phyloP scores from a whole-genome alignment of 2,888 invertebrate genomes.

The Pseudococcus viburni region DNA sequence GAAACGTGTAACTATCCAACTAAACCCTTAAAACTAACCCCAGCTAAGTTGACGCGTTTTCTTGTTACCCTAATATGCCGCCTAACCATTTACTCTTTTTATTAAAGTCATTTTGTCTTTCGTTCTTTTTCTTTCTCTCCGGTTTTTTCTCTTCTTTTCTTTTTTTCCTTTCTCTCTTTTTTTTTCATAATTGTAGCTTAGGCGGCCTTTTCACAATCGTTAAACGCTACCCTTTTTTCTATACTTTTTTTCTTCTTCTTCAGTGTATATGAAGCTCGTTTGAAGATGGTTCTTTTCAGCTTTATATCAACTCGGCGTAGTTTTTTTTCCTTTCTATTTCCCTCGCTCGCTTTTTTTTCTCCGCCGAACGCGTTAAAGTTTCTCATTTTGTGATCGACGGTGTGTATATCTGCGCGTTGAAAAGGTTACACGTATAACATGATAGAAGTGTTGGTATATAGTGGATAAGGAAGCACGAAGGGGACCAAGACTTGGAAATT shows the following conservation, averaged over 20 bases:
- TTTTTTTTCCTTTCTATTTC: not conserved
- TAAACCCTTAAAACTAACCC: constrained; percentile 59
- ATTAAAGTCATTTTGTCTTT: constrained; percentile 64
- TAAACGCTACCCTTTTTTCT: constrained; percentile 61
- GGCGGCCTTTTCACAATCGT: constrained; percentile 62
- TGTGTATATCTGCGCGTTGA: not conserved
- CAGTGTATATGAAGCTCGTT: constrained; percentile 55
- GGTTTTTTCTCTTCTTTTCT: constrained; percentile 17
- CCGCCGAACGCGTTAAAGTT: not conserved
- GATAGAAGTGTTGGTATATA: not conserved
- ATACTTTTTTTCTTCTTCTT: not conserved
- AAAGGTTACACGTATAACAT: not conserved
- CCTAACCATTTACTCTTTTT: constrained; percentile 64
- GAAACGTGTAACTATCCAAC: constrained; percentile 58
- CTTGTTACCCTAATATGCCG: constrained; percentile 60
- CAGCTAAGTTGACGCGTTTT: constrained; percentile 59
- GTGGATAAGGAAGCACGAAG: not conserved
- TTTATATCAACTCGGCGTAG: constrained; percentile 60
- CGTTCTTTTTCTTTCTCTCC: constrained; percentile 47
- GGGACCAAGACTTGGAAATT: not conserved
- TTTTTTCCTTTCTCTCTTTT: constrained; percentile 1
- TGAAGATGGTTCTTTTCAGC: constrained; percentile 62
- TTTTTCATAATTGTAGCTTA: constrained; percentile 62
- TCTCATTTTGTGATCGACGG: constrained; percentile 17
- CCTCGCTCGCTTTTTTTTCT: not conserved